Evolutionary conservation across 2,797 vertebrate species (phyloP), one percentile per base, ranked within the genome.

Genomic region (Leuciscus waleckii): DNA sequence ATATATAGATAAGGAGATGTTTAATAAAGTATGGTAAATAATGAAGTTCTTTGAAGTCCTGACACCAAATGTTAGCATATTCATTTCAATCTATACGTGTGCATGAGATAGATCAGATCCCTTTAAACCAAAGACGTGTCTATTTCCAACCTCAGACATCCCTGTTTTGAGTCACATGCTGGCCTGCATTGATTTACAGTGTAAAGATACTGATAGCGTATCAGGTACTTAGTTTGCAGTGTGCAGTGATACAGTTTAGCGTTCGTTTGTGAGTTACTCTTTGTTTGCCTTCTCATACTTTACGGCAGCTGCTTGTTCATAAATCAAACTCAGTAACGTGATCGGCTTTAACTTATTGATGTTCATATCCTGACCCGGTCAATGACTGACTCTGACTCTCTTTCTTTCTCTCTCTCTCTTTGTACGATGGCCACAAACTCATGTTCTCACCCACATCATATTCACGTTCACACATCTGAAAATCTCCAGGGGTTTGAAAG

Each of bases 321-420:
- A 90, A 89, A 84, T 91, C 90, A 91, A 70, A 41, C 43, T 56
- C 70, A 19, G 88, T 87, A 88, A 90, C 84, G 83, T 76, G 89
- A 92, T 89, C 84, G 51, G 85, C 49, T 71, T 75, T 84, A 78
- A 79, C 75, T 82, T 81, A 68, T 65, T 84, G 68, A 79, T 85
- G 81, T 58, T 87, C 73, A 85, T 82, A 86, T 87, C 77, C 82
- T 85, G 61, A 56, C 68, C 83, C 61, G 58, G 80, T 84, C 86
- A 46, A 54, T 41, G 35, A 49, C 43, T 23, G 61, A 29, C n/a
- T 81, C 51, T 58, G 46, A 71, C 26, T 19, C 14, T 78, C 26
- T 46, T 43, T 78, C 26, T 37, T 41, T 70, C 51, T 49, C 56
- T 68, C 56, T 68, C 29, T 83, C 58, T 54, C 23, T 43, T n/a